A percentile compares a stretch with the other conserved stretches of the same genome.
Conservation (phyloP, 92 coral and sea anemone genomes). For the Scolanthus callimorphus region DNA sequence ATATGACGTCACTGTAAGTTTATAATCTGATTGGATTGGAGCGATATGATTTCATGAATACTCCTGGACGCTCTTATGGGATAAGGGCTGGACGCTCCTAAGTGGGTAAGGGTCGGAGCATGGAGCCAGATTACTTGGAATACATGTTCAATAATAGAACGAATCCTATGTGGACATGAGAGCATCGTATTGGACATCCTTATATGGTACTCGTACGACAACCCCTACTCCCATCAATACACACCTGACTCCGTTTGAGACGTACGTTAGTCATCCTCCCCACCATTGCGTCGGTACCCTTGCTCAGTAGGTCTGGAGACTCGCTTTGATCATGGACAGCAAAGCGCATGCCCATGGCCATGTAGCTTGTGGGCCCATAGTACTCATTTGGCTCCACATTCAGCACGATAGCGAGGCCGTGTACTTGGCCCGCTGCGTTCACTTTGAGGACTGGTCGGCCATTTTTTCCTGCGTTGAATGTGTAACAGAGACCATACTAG, state of each 20-base stretch:
- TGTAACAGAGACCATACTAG: conserved; percentile 29
- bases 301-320: conserved; percentile 8
- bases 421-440: neutral
- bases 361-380: conserved; percentile 4
- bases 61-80: too few species aligned
- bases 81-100: too few species aligned
- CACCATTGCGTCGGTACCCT: conserved; percentile 3
- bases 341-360: conserved; percentile 8
- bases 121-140: too few species aligned
- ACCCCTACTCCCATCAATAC: too few species aligned
- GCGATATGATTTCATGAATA: too few species aligned
- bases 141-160: too few species aligned
- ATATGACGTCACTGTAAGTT: too few species aligned
- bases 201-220: too few species aligned
- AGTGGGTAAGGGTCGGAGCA: too few species aligned
- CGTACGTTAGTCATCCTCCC: conserved; percentile 6
- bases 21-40: too few species aligned
- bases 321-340: conserved; percentile 19
- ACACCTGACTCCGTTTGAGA: conserved; percentile 7
- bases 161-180: too few species aligned
- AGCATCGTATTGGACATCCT: too few species aligned
- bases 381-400: conserved; percentile 12
- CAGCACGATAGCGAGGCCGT: conserved; percentile 5
- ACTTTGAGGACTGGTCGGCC: conserved; percentile 4
- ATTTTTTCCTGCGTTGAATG: conserved; percentile 16